phyloP scores from a whole-genome alignment of 1,140 invertebrate species.

The Orchestia grillus region DNA sequence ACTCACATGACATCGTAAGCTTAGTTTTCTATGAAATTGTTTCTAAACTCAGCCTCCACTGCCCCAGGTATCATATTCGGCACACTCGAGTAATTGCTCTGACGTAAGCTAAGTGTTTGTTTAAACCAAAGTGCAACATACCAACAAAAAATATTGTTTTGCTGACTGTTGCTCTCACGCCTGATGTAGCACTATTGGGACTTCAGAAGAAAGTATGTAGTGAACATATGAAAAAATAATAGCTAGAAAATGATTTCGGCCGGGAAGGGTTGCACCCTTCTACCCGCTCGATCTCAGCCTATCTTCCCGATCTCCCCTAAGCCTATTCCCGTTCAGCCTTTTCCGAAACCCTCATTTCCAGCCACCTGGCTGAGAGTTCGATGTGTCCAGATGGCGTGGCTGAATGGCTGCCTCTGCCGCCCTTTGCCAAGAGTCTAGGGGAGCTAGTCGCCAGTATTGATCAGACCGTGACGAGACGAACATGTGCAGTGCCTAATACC shows the following conservation, averaged over 20 bases:
- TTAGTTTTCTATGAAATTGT: too few relatives aligned
- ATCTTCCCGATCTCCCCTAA: neutral
- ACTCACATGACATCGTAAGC: too few relatives aligned
- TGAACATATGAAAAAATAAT: too few relatives aligned
- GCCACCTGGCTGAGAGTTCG: conserved; percentile 4
- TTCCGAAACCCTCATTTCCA: neutral
- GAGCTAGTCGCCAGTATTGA: conserved; percentile 17
- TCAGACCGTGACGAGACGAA: neutral
- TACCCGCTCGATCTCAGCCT: neutral
- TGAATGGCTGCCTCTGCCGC: conserved; percentile 2
- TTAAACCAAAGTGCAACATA: neutral
- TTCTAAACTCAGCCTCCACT: too few relatives aligned
- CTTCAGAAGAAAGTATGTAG: too few relatives aligned
- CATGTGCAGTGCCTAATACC: neutral
- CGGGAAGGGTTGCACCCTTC: neutral
- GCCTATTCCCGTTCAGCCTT: neutral
- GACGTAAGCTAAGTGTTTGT: neutral
- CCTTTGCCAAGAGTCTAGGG: conserved; percentile 4
- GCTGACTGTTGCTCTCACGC: too few relatives aligned
- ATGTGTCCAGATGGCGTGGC: conserved; percentile 23
- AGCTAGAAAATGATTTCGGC: too few relatives aligned
- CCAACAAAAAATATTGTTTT: too few relatives aligned
- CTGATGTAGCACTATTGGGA: too few relatives aligned
- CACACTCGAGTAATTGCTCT: too few relatives aligned
- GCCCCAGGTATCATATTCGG: too few relatives aligned